Evolutionary conservation across 2,888 invertebrate genomes (phyloP), one percentile per base, ranked within the genome.

Genomic region (Magallana nippona): DNA sequence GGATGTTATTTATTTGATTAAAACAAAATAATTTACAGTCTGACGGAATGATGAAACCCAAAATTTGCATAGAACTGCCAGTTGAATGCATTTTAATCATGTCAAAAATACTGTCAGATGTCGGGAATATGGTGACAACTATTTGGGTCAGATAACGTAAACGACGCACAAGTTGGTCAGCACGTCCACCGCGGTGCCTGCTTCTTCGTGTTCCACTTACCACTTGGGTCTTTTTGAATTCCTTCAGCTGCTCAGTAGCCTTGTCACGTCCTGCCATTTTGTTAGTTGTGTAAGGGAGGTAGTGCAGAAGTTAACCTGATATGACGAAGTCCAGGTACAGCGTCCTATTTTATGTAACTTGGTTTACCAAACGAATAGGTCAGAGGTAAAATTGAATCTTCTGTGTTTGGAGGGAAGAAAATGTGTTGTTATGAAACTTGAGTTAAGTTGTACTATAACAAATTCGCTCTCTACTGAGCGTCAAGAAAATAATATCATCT

Each of bases 191-290:
- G 44, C 44, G 44, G 44, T 1, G 32, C 44, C 44, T 5, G 44
- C 44, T 44, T 44, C 2, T 5, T 44, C 44, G 2, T 2, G 2
- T 44, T 44, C 44, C n/a, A 78, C 89, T 89, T 87, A 93, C 93
- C 88, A 84, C 86, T 78, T 91, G 89, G 13, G 91, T 63, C 80
- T 89, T 89, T 85, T 92, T 91, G 86, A 89, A 93, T 17, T 92
- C 92, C 60, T 90, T 89, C 56, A 93, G 86, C 81, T 93, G 93
- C 27, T 93, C 89, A 5, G 92, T 82, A 32, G 90, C 89, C 86
- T 89, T 91, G 87, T 93, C 93, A 85, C 93, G 88, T 86, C 86
- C 88, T 77, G 90, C 89, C 91, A 92, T 92, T 81, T 86, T 90
- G 81, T 10, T 27, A 2, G 27, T 71, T 13, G 22, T 79, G 79